Conservation (phyloP, 2,113 vertebrate genomes). For the Carlito syrichta region DNA sequence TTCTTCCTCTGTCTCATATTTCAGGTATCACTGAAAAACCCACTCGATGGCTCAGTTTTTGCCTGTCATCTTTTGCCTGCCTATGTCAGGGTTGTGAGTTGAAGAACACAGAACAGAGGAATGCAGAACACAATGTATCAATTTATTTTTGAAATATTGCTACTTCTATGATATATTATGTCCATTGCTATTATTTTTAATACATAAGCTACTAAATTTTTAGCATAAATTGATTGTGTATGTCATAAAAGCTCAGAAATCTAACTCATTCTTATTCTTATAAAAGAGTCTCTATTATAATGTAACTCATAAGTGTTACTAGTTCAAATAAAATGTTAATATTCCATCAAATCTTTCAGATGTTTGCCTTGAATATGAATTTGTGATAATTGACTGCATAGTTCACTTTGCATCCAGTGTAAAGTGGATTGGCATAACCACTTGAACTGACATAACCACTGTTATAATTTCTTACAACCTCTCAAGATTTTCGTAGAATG, state of each 20-base stretch:
- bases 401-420: conserved; percentile 15
- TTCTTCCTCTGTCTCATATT: neutral
- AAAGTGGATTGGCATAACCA: too few species aligned
- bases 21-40: neutral
- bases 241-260: neutral
- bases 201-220: neutral
- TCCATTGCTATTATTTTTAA: neutral
- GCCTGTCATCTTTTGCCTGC: neutral
- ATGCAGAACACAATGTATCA: neutral
- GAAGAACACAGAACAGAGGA: neutral
- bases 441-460: neutral
- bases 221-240: neutral
- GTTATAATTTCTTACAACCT: conserved; percentile 25
- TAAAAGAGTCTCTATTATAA: neutral
- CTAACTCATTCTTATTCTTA: neutral
- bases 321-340: neutral
- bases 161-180: neutral
- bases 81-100: neutral
- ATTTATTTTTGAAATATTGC: neutral
- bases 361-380: neutral
- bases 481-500: conserved; percentile 39
- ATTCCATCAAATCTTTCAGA: neutral
- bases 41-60: neutral
- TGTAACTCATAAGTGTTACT: neutral
- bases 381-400: neutral